Evolutionary conservation across 2,888 invertebrate genomes (phyloP).

Genomic region (Tineola bisselliella): DNA sequence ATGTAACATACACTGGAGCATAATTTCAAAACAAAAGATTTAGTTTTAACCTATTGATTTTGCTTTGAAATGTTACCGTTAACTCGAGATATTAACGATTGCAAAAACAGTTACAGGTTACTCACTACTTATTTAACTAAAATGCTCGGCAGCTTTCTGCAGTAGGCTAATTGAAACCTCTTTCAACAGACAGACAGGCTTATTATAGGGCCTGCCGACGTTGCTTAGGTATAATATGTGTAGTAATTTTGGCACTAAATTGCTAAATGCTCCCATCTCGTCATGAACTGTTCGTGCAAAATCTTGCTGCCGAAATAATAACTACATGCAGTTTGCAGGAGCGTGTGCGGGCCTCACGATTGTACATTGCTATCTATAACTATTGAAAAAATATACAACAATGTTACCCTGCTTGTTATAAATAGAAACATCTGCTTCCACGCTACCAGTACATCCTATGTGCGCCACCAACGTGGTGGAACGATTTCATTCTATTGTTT

Average conservation of each 20-base stretch:
- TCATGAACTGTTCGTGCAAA: conserved; percentile 31
- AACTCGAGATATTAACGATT: conserved; percentile 12
- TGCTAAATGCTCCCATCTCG: conserved; percentile 37
- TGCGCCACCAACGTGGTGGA: background rate
- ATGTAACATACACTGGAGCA: background rate
- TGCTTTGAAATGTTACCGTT: background rate
- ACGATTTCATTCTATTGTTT: background rate
- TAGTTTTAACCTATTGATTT: background rate
- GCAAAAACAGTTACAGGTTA: conserved; percentile 8
- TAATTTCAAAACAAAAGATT: background rate
- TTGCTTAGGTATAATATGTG: conserved; percentile 4
- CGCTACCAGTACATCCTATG: conserved; percentile 36
- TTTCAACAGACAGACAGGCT: conserved; percentile 6
- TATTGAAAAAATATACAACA: conserved; percentile 47
- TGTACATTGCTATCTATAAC: conserved; percentile 40
- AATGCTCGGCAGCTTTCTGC: conserved; percentile 9
- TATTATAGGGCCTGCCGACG: conserved; percentile 9
- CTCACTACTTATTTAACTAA: background rate
- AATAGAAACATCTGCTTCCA: conserved; percentile 54
- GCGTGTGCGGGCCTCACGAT: conserved; percentile 36
- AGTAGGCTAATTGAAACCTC: conserved; percentile 6
- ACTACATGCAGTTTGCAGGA: conserved; percentile 32
- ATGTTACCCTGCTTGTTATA: conserved; percentile 52
- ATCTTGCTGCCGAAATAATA: conserved; percentile 28
- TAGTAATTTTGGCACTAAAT: conserved; percentile 42